These are phyloP conservation scores for Antennarius maculatus DNA, from an alignment of 2,797 vertebrate genomes.

Conservation along the genomic window DNA sequence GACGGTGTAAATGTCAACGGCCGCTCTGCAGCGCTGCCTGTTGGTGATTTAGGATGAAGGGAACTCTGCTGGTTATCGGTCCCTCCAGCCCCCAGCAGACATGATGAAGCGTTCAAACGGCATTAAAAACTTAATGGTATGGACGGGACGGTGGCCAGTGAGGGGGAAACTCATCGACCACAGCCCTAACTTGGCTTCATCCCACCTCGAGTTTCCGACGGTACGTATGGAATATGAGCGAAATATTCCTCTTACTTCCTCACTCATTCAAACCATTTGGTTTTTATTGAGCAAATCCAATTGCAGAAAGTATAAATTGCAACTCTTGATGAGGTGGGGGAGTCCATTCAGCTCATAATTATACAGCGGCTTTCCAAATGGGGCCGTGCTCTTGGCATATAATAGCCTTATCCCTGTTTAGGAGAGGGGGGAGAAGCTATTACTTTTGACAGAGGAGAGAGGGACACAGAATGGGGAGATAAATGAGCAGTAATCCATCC, in stretches of 20 bases:
- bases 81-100: constrained; percentile 41
- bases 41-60: constrained; percentile 42
- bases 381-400: constrained; percentile 48
- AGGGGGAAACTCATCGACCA: constrained; percentile 43
- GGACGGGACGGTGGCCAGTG: constrained; percentile 26
- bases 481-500: constrained; percentile 49
- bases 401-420: constrained; percentile 57
- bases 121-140: constrained; percentile 32
- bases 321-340: constrained; percentile 33
- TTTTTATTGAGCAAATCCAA: constrained; percentile 49
- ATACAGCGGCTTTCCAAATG: constrained; percentile 49
- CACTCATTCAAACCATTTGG: constrained; percentile 31
- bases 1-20: constrained; percentile 63
- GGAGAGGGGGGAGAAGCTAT: constrained; percentile 53
- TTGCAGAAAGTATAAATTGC: constrained; percentile 34
- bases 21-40: constrained; percentile 43
- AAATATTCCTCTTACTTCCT: constrained; percentile 26
- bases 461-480: constrained; percentile 32
- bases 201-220: constrained; percentile 34
- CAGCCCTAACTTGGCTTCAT: constrained; percentile 33
- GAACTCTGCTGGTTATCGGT: constrained; percentile 54
- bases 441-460: constrained; percentile 44
- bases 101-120: constrained; percentile 47
- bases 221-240: constrained; percentile 5
- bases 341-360: constrained; percentile 54